Evolutionary conservation across 2,797 vertebrate genomes (phyloP).

Genomic region (Dromococcyx pavoninus): DNA sequence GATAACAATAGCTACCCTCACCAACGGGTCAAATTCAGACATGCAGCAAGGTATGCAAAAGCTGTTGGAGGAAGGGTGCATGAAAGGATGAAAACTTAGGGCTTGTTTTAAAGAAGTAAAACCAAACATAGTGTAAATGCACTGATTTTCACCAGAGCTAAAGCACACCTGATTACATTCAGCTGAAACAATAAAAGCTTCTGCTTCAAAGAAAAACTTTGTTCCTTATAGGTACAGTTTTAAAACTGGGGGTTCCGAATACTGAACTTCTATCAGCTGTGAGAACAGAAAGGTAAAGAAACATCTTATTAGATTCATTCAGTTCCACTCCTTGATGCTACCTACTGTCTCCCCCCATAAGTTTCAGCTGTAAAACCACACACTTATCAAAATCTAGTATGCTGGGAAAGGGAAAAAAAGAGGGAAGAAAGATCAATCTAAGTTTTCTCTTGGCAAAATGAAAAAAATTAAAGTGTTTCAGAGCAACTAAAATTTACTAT

Average conservation of each 20-base stretch:
- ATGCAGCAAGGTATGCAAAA: background rate
- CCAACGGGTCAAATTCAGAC: background rate
- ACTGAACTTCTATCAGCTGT: background rate
- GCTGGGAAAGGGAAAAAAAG: background rate
- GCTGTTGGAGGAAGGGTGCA: background rate
- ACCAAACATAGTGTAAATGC: background rate
- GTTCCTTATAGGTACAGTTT: background rate
- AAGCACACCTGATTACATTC: background rate
- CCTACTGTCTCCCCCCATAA: background rate
- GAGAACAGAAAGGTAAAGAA: background rate
- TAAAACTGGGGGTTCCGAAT: background rate
- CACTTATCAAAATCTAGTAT: background rate
- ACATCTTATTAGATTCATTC: background rate
- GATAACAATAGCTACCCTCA: background rate
- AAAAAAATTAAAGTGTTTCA: background rate
- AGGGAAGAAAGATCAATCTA: background rate
- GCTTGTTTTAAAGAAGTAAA: background rate
- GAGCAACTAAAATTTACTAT: background rate
- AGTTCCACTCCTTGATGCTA: background rate
- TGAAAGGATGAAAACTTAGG: background rate
- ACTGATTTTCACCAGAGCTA: background rate
- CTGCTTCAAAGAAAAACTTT: background rate
- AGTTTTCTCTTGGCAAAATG: background rate
- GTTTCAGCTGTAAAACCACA: background rate
- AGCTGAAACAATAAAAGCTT: background rate